Conservation (phyloP, 2,797 vertebrate species). For the Anabas testudineus region DNA sequence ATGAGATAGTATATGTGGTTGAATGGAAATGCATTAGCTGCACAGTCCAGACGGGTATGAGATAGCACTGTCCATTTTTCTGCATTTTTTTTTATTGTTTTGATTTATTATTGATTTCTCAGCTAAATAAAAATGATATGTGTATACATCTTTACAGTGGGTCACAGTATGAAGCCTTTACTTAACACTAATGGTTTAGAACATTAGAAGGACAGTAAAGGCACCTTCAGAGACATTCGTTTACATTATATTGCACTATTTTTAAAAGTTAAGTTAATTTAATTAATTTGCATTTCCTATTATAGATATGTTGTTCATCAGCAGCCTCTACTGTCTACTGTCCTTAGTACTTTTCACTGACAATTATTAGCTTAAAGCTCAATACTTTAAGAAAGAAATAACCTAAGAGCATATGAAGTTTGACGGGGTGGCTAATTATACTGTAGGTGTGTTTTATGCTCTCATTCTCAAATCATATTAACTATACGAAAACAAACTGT, state of each 20-base stretch:
- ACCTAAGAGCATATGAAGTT: neutral
- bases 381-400: constrained; percentile 2
- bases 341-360: neutral
- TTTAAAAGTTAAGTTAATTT: constrained; percentile 20
- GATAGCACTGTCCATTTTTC: constrained; percentile 1
- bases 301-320: neutral
- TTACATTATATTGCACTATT: constrained; percentile 21
- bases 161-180: constrained; percentile 23
- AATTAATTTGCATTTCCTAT: neutral
- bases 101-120: constrained; percentile 25
- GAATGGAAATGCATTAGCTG: constrained; percentile 50
- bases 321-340: constrained; percentile 1
- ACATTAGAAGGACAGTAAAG: constrained; percentile 30
- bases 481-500: too few species aligned
- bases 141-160: constrained; percentile 5
- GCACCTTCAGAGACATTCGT: constrained; percentile 25
- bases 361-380: neutral
- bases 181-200: constrained; percentile 17
- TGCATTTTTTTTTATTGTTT: constrained; percentile 18
- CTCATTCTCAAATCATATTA: too few species aligned
- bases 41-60: constrained; percentile 3
- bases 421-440: neutral
- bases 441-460: neutral
- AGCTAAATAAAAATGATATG: constrained; percentile 18
- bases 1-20: constrained; percentile 52